phyloP scores from a whole-genome alignment of 2,797 vertebrate species.

The Acanthurus tractus region DNA sequence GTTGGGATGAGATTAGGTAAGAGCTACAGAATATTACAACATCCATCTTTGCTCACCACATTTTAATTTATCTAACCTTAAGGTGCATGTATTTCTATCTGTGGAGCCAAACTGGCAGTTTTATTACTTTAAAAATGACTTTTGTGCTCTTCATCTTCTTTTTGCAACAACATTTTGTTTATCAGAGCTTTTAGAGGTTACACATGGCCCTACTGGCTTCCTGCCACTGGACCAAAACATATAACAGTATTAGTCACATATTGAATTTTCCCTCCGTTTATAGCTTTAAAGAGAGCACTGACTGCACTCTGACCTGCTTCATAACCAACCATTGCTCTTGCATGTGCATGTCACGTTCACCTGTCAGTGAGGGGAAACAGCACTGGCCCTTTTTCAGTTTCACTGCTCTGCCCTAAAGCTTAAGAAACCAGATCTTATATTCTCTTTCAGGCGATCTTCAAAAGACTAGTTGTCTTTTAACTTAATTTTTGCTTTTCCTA shows the following conservation, averaged over 20 bases:
- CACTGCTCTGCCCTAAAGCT: neutral
- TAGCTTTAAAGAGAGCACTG: neutral
- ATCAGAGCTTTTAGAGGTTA: slow-evolving; percentile 23
- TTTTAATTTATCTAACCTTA: too few relatives aligned
- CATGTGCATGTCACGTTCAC: neutral
- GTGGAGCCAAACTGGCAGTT: neutral
- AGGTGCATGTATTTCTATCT: neutral
- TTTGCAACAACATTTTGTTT: neutral
- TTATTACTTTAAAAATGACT: slow-evolving; percentile 27
- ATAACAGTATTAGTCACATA: neutral
- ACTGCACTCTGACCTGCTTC: slow-evolving; percentile 18
- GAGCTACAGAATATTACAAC: too few relatives aligned
- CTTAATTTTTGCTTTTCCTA: neutral
- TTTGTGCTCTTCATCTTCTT: neutral
- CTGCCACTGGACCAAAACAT: slow-evolving; percentile 23
- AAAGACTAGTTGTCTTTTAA: neutral
- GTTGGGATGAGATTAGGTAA: too few relatives aligned
- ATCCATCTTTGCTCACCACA: too few relatives aligned
- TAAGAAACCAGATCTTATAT: neutral
- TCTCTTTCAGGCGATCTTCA: neutral
- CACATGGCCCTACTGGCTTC: slow-evolving; percentile 2
- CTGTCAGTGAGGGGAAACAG: neutral
- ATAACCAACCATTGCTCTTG: neutral
- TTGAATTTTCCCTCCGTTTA: neutral
- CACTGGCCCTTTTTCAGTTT: neutral